A percentile compares a stretch with the other conserved stretches of the same genome.
phyloP scores from a whole-genome alignment of 2,797 vertebrate genomes.

The Acanthis flammea region DNA sequence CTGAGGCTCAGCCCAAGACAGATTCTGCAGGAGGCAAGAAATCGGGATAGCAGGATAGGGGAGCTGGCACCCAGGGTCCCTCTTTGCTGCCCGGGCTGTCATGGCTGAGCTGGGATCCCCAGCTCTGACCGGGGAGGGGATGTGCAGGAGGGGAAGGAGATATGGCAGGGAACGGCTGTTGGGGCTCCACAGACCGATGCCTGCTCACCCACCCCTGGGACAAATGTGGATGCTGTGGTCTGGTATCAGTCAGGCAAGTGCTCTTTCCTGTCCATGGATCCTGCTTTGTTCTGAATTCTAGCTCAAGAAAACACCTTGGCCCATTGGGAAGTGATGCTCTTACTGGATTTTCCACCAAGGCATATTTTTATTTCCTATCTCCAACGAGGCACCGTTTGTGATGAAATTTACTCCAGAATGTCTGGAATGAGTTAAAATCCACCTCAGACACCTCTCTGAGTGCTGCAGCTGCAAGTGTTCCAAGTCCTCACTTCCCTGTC shows the following conservation, averaged over 20 bases:
- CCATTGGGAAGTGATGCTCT: not conserved
- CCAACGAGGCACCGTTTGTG: rapidly evolving
- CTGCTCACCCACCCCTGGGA: rapidly evolving
- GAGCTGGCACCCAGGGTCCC: not conserved
- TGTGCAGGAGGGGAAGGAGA: not conserved
- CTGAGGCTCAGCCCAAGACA: not conserved
- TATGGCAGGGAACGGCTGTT: not conserved
- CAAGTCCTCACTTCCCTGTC: rapidly evolving
- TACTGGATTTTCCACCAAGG: not conserved
- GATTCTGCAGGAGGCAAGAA: not conserved
- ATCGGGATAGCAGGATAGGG: not conserved
- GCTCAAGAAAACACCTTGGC: not conserved
- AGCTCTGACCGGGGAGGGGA: not conserved
- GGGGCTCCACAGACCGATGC: rapidly evolving
- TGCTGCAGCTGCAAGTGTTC: not conserved
- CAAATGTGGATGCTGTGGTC: not conserved
- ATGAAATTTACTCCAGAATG: not conserved
- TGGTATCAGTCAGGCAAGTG: not conserved
- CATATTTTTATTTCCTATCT: not conserved
- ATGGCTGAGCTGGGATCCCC: not conserved
- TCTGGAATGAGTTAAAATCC: not conserved
- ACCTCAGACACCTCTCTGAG: not conserved
- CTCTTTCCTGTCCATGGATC: not conserved
- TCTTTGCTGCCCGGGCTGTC: not conserved
- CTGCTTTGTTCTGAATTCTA: not conserved